Conservation (phyloP, 2,113 vertebrate genomes). For the Gnathonemus longibarbis region DNA sequence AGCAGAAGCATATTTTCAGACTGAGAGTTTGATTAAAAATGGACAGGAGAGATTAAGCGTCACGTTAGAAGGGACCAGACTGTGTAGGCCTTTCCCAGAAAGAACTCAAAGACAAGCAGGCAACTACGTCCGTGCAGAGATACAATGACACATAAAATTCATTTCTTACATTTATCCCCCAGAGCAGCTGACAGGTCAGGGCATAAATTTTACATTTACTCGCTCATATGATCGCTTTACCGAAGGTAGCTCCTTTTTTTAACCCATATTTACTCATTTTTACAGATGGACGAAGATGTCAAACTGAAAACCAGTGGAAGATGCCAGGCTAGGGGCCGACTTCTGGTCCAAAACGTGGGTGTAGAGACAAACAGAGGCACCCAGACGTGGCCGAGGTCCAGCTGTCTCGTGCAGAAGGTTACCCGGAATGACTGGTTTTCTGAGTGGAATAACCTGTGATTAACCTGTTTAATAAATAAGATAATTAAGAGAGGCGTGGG, state of each 20-base stretch:
- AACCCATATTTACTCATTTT: not conserved
- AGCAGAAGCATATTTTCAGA: not conserved
- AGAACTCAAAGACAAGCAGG: not conserved
- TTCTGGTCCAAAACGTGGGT: not conserved
- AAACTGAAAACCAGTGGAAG: not conserved
- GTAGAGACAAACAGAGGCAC: not conserved
- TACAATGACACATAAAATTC: not conserved
- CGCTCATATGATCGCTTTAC: not conserved
- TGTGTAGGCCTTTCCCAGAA: not conserved
- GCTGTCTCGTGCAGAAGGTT: not conserved
- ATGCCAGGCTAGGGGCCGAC: not conserved
- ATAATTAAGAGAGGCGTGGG: not conserved
- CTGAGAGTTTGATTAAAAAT: conserved; percentile 3
- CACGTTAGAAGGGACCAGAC: not conserved
- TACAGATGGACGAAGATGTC: not conserved
- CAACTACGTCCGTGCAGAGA: not conserved
- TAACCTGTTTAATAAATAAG: conserved; percentile 4
- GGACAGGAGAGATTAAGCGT: not conserved
- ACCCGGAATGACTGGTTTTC: not conserved
- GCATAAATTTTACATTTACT: not conserved
- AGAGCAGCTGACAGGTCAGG: not conserved
- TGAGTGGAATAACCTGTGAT: not conserved
- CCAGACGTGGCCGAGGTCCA: not conserved
- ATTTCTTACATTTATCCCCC: not conserved
- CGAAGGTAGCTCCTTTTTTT: not conserved